Evolutionary conservation across 2,797 vertebrate species (phyloP).

Genomic region (Eulemur mongoz): DNA sequence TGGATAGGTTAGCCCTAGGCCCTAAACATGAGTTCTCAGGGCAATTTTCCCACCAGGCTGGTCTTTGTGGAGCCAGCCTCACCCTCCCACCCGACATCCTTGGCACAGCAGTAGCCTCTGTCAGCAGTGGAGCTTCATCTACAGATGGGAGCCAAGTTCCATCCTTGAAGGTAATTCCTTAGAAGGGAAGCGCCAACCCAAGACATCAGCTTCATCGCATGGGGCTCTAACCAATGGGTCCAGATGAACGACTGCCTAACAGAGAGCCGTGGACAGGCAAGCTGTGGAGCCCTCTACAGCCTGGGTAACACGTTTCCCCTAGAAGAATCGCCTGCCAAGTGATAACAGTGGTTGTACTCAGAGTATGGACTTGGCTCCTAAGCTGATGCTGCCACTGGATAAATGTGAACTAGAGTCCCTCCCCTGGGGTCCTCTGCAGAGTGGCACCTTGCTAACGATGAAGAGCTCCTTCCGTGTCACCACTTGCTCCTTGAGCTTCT

Average conservation of each 20-base stretch:
- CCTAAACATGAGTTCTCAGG: background rate
- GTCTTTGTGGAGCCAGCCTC: background rate
- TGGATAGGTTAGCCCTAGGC: background rate
- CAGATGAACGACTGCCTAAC: fast-evolving
- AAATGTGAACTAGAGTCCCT: fast-evolving
- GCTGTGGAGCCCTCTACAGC: background rate
- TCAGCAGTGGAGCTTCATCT: background rate
- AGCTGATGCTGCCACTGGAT: fast-evolving
- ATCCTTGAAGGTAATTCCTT: background rate
- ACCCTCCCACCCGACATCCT: background rate
- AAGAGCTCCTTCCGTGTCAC: constrained; percentile 92
- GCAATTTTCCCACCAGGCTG: background rate
- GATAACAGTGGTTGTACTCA: background rate
- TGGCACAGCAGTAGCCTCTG: background rate
- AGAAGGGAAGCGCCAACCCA: background rate
- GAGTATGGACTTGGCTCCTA: background rate
- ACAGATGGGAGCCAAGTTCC: background rate
- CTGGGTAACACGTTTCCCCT: background rate
- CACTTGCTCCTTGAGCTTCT: constrained; percentile 86
- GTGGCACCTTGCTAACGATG: constrained; percentile 90
- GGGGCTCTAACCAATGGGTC: background rate
- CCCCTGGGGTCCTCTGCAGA: background rate
- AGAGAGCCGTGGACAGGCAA: fast-evolving
- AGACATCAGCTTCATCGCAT: background rate
- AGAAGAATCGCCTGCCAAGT: background rate